A percentile compares a stretch with the other conserved stretches of the same genome.
Conservation (phyloP, 2,113 vertebrate genomes). For the Galbula dea region DNA sequence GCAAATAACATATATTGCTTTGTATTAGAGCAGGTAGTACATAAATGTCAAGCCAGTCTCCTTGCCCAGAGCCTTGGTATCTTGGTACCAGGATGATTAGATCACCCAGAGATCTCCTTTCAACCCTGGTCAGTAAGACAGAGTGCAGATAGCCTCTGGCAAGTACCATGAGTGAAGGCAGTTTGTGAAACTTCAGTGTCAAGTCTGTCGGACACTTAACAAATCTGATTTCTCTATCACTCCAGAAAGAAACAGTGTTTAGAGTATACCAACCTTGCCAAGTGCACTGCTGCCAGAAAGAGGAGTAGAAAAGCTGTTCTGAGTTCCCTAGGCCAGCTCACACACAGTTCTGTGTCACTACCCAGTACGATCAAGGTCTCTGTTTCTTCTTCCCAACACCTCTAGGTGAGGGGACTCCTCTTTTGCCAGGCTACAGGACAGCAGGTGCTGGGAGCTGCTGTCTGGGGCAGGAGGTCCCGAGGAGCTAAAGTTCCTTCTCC, state of each 20-base stretch:
- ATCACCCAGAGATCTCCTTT: not conserved
- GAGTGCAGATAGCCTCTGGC: not conserved
- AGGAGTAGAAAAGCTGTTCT: not conserved
- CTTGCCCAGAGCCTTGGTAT: not conserved
- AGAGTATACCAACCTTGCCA: not conserved
- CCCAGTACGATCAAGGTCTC: not conserved
- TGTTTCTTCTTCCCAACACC: not conserved
- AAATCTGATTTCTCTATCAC: not conserved
- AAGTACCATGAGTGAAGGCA: not conserved
- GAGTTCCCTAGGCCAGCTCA: not conserved
- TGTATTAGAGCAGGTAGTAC: not conserved
- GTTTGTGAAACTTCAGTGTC: not conserved
- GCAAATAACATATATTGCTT: not conserved
- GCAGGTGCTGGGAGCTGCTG: not conserved
- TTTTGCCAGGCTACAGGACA: rapidly evolving
- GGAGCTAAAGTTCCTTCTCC: not conserved
- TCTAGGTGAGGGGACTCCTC: not conserved
- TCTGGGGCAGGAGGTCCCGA: not conserved
- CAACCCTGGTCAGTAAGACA: not conserved
- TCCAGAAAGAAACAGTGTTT: not conserved
- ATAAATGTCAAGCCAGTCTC: not conserved
- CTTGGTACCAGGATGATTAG: rapidly evolving
- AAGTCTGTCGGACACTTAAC: not conserved
- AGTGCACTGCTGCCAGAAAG: not conserved
- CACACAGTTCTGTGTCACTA: not conserved